Base-by-base conservation (phyloP, 2,888 invertebrate genomes). In the Charanyca ferruginea region DNA sequence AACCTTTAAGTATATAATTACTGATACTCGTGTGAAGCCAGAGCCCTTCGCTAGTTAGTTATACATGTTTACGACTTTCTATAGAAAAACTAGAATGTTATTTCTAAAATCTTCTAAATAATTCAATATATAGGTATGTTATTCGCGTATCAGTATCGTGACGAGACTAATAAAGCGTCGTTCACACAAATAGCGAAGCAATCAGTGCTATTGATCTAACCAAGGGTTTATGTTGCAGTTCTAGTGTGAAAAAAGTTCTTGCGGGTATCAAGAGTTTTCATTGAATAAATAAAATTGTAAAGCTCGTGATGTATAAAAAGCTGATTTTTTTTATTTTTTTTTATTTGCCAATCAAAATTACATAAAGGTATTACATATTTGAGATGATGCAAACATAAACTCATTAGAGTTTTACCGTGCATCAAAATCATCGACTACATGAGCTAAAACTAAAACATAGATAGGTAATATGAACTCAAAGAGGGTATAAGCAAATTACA, bases 141-240 rank as follows among this genome's bases (percentile, higher is more conserved):
- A 25, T 32, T 22, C 60, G 13, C 55, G 66, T 70, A 61, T 51
- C 55, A 42, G 13, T 18, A 48, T 44, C 52, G 68, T 64, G 66
- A 44, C 55, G 41, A n/a, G 44, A 71, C 66, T 71, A 51, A 70
- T 75, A 70, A 74, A 55, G 57, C 32, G 41, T 8, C 45, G 47
- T 42, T 45, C 52, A 55, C 54, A 66, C 64, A 57, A 74, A 66
- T 66, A 73, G 62, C 63, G 57, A 74, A 73, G 77, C 83, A 88
- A 88, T 88, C 87, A 83, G 75, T 7, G 25, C 65, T 73, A 85
- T 85, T 83, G 80, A 83, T 83, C 79, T 70, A 60, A 25, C 45
- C 20, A 60, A 67, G 72, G 69, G 70, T 66, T 76, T 79, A 72
- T 72, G 84, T 81, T 64, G 70, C 75, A 32, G 77, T 69, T 73